These are phyloP conservation scores for Meloe dianella DNA, from an alignment of 2,888 invertebrate species.

Conservation along the genomic window DNA sequence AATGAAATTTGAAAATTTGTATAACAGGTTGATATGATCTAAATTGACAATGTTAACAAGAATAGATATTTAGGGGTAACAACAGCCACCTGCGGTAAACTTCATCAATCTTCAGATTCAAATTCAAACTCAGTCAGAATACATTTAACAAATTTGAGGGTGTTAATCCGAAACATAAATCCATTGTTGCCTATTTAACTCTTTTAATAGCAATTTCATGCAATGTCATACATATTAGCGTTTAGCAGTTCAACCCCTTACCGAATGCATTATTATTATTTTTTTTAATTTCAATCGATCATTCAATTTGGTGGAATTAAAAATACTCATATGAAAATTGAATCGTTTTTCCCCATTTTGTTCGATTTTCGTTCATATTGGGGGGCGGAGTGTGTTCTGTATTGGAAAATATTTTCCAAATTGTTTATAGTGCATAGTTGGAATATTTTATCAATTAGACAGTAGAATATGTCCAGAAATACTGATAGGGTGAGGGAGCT, in stretches of 20 bases:
- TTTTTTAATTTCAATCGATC: background rate
- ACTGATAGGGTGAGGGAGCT: constrained; percentile 41
- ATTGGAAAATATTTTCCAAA: constrained; percentile 4
- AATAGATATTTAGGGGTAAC: constrained; percentile 21
- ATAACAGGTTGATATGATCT: background rate
- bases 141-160: constrained; percentile 49
- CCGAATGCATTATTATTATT: background rate
- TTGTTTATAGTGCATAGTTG: constrained; percentile 39
- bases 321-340: no score
- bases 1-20: background rate
- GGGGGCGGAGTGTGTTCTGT: background rate
- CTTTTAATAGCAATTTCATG: constrained; percentile 59
- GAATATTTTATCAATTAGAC: constrained; percentile 54
- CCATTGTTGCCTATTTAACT: constrained; percentile 57
- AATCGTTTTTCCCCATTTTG: no score
- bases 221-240: constrained; percentile 55
- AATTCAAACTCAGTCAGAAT: constrained; percentile 42
- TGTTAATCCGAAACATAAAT: constrained; percentile 53
- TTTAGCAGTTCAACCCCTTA: constrained; percentile 42
- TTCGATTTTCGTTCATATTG: background rate
- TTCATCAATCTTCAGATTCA: constrained; percentile 53
- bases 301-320: background rate
- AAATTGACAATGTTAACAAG: constrained; percentile 7
- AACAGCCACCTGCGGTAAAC: constrained; percentile 53
- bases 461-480: constrained; percentile 33